Evolutionary conservation across 2,113 vertebrate species (phyloP).

Genomic region (Coracopsis vasa): DNA sequence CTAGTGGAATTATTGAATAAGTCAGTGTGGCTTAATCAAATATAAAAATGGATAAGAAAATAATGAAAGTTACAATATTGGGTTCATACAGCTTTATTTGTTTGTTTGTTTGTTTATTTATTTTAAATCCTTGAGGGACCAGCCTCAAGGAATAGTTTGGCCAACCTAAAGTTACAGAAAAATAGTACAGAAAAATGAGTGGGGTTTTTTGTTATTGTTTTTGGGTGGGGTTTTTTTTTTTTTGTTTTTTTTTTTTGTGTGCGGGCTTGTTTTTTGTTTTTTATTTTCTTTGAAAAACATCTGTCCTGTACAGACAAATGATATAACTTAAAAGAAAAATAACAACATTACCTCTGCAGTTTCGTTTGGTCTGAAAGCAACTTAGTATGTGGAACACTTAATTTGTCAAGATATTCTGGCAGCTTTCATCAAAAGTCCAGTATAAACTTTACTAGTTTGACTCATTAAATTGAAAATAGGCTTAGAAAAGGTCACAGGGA

Average conservation of each 20-base stretch:
- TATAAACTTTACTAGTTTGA: conserved; percentile 52
- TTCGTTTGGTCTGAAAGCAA: not conserved
- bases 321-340: conserved; percentile 43
- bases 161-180: not conserved
- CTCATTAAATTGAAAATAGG: conserved; percentile 66
- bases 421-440: conserved; percentile 46
- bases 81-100: not conserved
- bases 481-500: conserved; percentile 51
- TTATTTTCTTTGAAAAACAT: not conserved
- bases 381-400: conserved; percentile 26
- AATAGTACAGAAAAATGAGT: not conserved
- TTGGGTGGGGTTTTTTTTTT: not conserved
- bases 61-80: not conserved
- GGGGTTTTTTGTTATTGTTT: not conserved
- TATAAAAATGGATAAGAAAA: not conserved
- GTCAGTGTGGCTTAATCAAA: not conserved
- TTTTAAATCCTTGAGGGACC: not conserved
- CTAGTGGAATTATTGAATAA: not conserved
- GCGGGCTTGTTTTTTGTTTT: accelerated
- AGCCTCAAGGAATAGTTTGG: not conserved
- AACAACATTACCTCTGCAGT: not conserved
- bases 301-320: conserved; percentile 30
- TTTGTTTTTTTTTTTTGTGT: not conserved
- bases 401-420: conserved; percentile 50
- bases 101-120: not conserved